phyloP scores from a whole-genome alignment of 2,113 vertebrate species.

The Enhydra lutris region DNA sequence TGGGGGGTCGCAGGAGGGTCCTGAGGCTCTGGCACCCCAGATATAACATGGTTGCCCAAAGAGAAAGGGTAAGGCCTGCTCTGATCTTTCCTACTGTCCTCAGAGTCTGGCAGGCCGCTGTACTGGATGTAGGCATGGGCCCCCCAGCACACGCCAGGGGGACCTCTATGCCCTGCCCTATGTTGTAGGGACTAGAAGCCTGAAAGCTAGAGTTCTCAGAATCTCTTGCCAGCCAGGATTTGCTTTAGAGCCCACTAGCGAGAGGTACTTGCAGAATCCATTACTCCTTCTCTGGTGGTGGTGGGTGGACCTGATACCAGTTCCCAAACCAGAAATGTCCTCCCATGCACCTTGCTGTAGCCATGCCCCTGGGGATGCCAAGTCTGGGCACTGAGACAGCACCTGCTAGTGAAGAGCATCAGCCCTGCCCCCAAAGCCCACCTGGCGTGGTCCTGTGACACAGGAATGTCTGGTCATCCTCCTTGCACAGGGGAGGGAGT shows the following conservation, averaged over 20 bases:
- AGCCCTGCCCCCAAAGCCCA: neutral
- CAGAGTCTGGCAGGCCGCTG: neutral
- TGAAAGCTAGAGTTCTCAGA: neutral
- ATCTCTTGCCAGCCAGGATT: neutral
- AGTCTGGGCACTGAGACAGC: neutral
- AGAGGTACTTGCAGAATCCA: neutral
- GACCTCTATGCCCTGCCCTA: neutral
- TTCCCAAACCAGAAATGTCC: neutral
- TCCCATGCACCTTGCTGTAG: neutral
- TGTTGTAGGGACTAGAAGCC: neutral
- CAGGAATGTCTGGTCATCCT: neutral
- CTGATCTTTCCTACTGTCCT: neutral
- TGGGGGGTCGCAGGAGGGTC: neutral
- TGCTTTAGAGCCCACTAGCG: neutral
- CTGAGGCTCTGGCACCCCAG: neutral
- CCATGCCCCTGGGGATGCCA: neutral
- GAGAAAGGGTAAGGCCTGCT: neutral
- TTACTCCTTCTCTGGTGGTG: neutral
- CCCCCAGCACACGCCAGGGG: neutral
- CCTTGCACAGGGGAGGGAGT: neutral
- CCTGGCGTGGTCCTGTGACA: neutral
- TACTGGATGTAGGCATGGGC: fast-evolving
- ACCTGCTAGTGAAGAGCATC: neutral
- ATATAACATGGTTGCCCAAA: neutral
- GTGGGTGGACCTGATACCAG: neutral